Conservation (phyloP, 2,113 vertebrate species). For the Elachura formosa region DNA sequence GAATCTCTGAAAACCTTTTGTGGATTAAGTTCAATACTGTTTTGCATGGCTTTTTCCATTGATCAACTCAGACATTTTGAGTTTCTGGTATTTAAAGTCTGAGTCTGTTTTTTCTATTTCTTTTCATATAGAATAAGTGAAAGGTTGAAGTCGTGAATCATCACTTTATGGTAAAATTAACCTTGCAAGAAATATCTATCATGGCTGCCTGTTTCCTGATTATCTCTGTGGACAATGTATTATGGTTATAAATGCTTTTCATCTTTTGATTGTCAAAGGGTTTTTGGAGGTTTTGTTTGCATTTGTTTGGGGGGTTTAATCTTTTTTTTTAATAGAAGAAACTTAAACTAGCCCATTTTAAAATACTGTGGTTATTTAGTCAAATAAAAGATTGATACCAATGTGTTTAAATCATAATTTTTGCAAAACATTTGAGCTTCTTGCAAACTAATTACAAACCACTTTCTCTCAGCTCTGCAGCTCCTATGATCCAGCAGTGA, state of each 20-base stretch:
- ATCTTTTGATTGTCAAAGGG: not conserved
- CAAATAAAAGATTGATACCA: not conserved
- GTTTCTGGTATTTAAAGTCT: not conserved
- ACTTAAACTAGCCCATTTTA: not conserved
- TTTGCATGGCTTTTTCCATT: not conserved
- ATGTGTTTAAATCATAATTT: not conserved
- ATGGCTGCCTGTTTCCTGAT: not conserved
- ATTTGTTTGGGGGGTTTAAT: not conserved
- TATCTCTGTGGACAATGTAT: not conserved
- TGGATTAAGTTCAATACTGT: not conserved
- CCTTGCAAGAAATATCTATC: not conserved
- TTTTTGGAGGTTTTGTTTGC: not conserved
- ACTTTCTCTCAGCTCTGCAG: not conserved
- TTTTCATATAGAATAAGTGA: not conserved
- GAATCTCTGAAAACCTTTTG: not conserved
- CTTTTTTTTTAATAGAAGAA: not conserved
- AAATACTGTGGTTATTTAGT: not conserved
- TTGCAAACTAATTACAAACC: not conserved
- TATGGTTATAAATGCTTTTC: not conserved
- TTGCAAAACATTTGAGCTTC: not conserved
- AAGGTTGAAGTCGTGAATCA: not conserved
- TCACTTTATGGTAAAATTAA: not conserved
- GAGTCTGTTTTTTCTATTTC: not conserved
- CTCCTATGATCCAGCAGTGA: not conserved
- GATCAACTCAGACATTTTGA: not conserved